Evolutionary conservation across 1,140 invertebrate genomes (phyloP).

Genomic region (Heliothis subflexa): DNA sequence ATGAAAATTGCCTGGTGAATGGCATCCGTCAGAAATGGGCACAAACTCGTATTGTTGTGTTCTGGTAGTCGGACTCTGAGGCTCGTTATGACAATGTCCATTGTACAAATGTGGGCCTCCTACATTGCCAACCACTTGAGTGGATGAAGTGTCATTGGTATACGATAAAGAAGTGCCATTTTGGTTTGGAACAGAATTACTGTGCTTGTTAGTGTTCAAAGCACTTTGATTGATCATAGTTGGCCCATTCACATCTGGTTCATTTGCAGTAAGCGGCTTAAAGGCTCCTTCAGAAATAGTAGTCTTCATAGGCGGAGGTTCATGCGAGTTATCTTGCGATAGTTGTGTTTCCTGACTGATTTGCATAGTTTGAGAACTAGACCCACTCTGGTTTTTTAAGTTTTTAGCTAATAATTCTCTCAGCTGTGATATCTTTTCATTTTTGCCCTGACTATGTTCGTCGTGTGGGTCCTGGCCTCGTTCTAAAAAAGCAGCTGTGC

Average conservation of each 20-base stretch:
- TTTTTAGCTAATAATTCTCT: slow-evolving; percentile 91
- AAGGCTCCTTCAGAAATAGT: slow-evolving; percentile 69
- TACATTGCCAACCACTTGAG: slow-evolving; percentile 58
- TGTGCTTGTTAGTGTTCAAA: slow-evolving; percentile 59
- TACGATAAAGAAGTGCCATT: slow-evolving; percentile 67
- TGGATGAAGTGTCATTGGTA: slow-evolving; percentile 59
- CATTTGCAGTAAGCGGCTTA: slow-evolving; percentile 64
- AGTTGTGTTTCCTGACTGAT: slow-evolving; percentile 60
- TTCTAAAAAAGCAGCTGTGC: slow-evolving; percentile 79
- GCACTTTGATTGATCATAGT: slow-evolving; percentile 59
- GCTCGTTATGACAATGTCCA: slow-evolving; percentile 75
- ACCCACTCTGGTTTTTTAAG: slow-evolving; percentile 85
- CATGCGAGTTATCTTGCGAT: slow-evolving; percentile 57
- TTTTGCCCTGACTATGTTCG: slow-evolving; percentile 84
- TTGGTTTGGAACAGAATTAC: slow-evolving; percentile 62
- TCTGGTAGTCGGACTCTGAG: slow-evolving; percentile 87
- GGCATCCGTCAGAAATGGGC: slow-evolving; percentile 92
- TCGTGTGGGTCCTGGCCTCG: slow-evolving; percentile 79
- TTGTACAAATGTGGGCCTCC: slow-evolving; percentile 71
- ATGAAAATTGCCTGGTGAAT: slow-evolving; percentile 86
- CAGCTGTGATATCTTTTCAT: slow-evolving; percentile 90
- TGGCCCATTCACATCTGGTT: slow-evolving; percentile 63
- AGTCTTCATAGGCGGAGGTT: slow-evolving; percentile 56
- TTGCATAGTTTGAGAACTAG: slow-evolving; percentile 62
- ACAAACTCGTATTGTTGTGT: slow-evolving; percentile 94